phyloP scores from a whole-genome alignment of 2,888 invertebrate genomes.

The Choreutis nemorana region DNA sequence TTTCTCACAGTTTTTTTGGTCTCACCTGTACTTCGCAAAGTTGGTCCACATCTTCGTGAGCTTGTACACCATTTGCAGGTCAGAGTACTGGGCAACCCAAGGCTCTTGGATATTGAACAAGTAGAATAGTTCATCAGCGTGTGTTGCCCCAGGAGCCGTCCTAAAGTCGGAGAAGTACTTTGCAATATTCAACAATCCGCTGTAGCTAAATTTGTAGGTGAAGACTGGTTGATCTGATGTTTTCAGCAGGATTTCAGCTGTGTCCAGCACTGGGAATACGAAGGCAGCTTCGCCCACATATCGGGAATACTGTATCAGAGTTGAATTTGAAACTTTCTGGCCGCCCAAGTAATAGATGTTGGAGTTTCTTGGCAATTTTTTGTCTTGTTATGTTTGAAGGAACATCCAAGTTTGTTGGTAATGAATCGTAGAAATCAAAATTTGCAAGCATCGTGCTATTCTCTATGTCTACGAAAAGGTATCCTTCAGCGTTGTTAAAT shows the following conservation, averaged over 20 bases:
- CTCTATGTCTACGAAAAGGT: slow-evolving; percentile 47
- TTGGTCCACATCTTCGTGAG: slow-evolving; percentile 48
- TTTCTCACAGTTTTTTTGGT: slow-evolving; percentile 1
- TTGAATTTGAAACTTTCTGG: slow-evolving; percentile 37
- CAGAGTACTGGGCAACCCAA: slow-evolving; percentile 21
- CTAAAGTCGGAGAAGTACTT: slow-evolving; percentile 30
- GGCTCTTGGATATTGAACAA: slow-evolving; percentile 33
- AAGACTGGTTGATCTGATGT: slow-evolving; percentile 27
- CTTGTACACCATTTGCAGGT: slow-evolving; percentile 27
- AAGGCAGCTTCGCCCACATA: slow-evolving; percentile 45
- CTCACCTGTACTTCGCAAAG: slow-evolving; percentile 49
- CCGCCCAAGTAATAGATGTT: slow-evolving; percentile 44
- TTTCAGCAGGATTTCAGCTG: slow-evolving; percentile 28
- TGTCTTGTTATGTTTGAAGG: slow-evolving; percentile 23
- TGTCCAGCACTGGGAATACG: slow-evolving; percentile 31
- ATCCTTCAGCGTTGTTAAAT: slow-evolving; percentile 44
- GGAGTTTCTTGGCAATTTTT: slow-evolving; percentile 24
- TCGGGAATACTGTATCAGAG: slow-evolving; percentile 29
- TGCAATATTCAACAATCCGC: slow-evolving; percentile 42
- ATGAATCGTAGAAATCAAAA: slow-evolving; percentile 28
- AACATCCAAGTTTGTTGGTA: slow-evolving; percentile 41
- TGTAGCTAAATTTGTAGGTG: slow-evolving; percentile 36
- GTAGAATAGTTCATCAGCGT: slow-evolving; percentile 53
- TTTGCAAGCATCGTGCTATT: slow-evolving; percentile 37
- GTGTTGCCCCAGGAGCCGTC: slow-evolving; percentile 39